Evolutionary conservation across 2,888 invertebrate genomes (phyloP).

Genomic region (Polietes domitor): DNA sequence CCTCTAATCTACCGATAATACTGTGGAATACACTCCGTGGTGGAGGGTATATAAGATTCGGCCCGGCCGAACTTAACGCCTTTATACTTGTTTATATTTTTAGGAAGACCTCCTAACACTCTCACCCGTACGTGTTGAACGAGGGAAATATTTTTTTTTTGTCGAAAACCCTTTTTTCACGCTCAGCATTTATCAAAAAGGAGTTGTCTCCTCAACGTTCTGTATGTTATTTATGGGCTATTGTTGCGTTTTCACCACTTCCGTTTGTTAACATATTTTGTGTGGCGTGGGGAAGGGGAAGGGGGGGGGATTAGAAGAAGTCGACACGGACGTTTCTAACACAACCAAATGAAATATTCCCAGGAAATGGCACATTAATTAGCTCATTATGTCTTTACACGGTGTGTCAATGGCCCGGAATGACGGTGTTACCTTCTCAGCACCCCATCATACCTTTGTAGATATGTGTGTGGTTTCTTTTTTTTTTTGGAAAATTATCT

Average conservation of each 20-base stretch:
- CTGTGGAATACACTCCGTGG: too few relatives aligned
- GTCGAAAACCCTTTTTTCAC: too few relatives aligned
- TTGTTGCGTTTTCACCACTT: neutral
- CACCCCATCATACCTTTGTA: neutral
- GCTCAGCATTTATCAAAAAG: neutral
- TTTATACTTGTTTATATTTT: too few relatives aligned
- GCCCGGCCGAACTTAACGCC: too few relatives aligned
- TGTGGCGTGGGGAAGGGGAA: too few relatives aligned
- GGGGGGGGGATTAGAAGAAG: conserved; percentile 1
- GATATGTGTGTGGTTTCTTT: neutral
- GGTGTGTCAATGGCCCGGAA: neutral
- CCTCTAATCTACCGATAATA: too few relatives aligned
- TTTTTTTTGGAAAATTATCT: conserved; percentile 13
- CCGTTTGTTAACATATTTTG: neutral
- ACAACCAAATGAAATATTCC: neutral
- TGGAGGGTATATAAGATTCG: too few relatives aligned
- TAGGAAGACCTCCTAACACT: too few relatives aligned
- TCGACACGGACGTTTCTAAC: neutral
- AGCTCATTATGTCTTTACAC: conserved; percentile 9
- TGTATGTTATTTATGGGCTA: too few relatives aligned
- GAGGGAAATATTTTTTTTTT: conserved; percentile 5
- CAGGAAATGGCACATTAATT: conserved; percentile 16
- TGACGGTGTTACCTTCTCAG: neutral
- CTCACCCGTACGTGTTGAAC: too few relatives aligned
- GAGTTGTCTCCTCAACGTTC: neutral